A percentile compares a stretch with the other conserved stretches of the same genome.
Conservation (phyloP, 2,113 vertebrate species). For the Poeciliopsis occidentalis region DNA sequence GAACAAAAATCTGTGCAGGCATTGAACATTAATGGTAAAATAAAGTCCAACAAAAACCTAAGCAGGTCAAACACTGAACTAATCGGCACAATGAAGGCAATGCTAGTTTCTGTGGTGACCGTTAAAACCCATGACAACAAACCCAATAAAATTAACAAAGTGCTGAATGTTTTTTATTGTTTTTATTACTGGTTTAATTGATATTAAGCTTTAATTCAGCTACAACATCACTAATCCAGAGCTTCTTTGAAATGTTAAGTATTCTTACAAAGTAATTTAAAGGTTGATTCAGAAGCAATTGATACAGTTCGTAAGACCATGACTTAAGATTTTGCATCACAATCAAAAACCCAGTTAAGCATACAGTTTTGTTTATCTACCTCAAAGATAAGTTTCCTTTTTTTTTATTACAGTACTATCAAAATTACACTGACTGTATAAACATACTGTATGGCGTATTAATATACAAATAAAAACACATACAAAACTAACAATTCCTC, state of each 20-base stretch:
- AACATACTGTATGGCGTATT: neutral
- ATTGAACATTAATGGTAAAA: neutral
- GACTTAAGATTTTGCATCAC: neutral
- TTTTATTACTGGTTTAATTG: neutral
- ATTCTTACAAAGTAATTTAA: neutral
- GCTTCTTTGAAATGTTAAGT: too few relatives aligned
- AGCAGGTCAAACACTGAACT: neutral
- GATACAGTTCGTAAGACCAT: neutral
- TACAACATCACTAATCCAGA: neutral
- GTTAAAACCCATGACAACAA: too few relatives aligned
- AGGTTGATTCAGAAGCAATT: neutral
- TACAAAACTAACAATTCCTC: neutral
- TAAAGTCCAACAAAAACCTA: neutral
- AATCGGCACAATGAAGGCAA: neutral
- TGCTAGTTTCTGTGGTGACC: too few relatives aligned
- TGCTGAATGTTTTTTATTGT: too few relatives aligned
- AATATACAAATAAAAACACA: neutral
- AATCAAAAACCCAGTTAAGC: neutral
- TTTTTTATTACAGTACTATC: too few relatives aligned
- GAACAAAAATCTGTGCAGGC: neutral
- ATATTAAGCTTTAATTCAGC: neutral
- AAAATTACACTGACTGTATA: neutral
- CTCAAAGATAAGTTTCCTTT: too few relatives aligned
- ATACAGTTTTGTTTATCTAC: too few relatives aligned
- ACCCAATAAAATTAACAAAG: neutral